Percentiles rank a stretch among this genome's conserved stretches.
Conservation (phyloP, 2,888 invertebrate species). For the Oxycera nigricornis region DNA sequence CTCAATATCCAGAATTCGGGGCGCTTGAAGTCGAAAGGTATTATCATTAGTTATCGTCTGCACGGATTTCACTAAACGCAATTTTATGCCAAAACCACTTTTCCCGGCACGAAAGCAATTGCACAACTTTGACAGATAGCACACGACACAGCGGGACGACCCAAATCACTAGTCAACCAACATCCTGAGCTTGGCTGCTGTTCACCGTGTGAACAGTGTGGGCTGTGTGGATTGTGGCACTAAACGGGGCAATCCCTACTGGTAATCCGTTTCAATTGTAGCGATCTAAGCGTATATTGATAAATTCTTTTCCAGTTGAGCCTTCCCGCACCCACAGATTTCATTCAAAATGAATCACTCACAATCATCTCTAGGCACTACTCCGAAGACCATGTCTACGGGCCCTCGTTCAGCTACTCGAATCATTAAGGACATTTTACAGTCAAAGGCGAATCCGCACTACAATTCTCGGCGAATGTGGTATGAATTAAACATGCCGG, state of each 20-base stretch:
- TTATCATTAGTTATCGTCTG: not conserved
- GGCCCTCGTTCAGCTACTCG: not conserved
- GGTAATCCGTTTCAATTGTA: not conserved
- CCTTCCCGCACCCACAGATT: not conserved
- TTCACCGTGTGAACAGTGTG: not conserved
- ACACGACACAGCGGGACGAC: not conserved
- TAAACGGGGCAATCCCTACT: not conserved
- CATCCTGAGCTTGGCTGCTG: not conserved
- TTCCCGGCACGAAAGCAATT: conserved; percentile 9
- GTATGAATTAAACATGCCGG: conserved; percentile 61
- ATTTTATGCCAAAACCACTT: too few relatives aligned
- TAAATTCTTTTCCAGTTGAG: not conserved
- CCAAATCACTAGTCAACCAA: not conserved
- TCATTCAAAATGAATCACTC: conserved; percentile 10
- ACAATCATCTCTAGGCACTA: not conserved
- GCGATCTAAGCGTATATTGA: not conserved
- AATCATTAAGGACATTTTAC: conserved; percentile 44
- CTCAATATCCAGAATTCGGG: not conserved
- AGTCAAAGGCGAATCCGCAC: conserved; percentile 58
- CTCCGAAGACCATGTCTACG: conserved; percentile 3
- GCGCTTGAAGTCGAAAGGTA: not conserved
- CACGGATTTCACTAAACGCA: not conserved
- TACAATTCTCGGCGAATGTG: conserved; percentile 57
- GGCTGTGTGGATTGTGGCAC: conserved; percentile 9
- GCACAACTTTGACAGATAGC: conserved; percentile 37